Base-by-base conservation (phyloP, 2,888 invertebrate species). In the Drosophila mimica region DNA sequence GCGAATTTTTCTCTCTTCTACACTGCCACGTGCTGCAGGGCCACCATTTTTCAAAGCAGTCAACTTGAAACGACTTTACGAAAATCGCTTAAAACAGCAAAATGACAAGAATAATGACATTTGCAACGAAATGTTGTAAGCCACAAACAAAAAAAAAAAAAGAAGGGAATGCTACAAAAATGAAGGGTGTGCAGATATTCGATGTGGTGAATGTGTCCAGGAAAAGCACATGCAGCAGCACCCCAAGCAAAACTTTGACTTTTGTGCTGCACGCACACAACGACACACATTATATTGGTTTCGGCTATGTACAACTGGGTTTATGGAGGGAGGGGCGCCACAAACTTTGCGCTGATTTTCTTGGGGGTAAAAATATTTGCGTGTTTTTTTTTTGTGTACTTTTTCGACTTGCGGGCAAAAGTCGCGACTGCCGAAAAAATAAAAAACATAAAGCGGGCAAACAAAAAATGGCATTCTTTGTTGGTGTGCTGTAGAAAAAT, bases 31-130 rank as follows among this genome's bases (percentile, higher is more conserved):
- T 54, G 59, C 73, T 33, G 60, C 31, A 17, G 67, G 68, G 54
- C 51, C 43, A 79, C 66, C 80, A 84, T 87, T 84, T 84, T 74
- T 87, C 89, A 86, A 80, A 76, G 72, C 73, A 89, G 80, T 84
- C 80, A 77, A 82, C 76, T 73, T 80, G 70, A 82, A 88, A 88
- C 88, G 83, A 90, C 90, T 90, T 89, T 76, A 84, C 86, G 81
- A 90, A 84, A 84, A 88, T 84, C 86, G 90, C 88, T 86, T 86
- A 82, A 85, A 88, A 85, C 88, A 80, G 85, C 85, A 90, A 83
- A 86, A 81, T 81, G 83, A 83, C 83, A 90, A 90, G 90, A 90
- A 81, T 84, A 87, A 87, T 90, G 88, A 88, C 83, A 90, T 89
- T 86, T 89, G 61, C 70, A 61, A 63, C 69, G 71, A 74, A 86